A percentile compares a stretch with the other conserved stretches of the same genome.
These are phyloP conservation scores for Morpho helenor DNA, from an alignment of 2,888 invertebrate genomes.

Conservation along the genomic window DNA sequence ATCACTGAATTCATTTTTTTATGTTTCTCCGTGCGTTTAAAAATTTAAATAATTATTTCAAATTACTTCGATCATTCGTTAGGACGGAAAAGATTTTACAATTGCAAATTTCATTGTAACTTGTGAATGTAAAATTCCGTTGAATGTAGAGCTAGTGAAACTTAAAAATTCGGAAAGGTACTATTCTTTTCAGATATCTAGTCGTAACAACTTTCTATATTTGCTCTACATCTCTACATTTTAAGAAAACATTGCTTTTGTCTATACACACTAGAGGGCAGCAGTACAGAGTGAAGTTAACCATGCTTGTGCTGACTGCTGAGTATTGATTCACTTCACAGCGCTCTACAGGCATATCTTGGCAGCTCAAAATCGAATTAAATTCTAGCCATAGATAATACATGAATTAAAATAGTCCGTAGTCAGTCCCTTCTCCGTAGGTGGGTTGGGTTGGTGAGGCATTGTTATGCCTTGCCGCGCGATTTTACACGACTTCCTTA, in stretches of 20 bases:
- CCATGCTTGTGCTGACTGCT: slow-evolving; percentile 1
- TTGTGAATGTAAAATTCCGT: too few species aligned
- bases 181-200: too few species aligned
- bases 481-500: slow-evolving; percentile 29
- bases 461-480: slow-evolving; percentile 34
- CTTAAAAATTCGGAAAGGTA: too few species aligned
- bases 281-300: slow-evolving; percentile 9
- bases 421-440: slow-evolving; percentile 21
- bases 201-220: too few species aligned
- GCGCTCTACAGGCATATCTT: slow-evolving; percentile 1
- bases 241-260: not conserved
- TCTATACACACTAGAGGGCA: slow-evolving; percentile 10
- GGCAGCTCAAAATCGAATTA: slow-evolving; percentile 17
- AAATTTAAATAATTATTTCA: too few species aligned
- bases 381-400: slow-evolving; percentile 14
- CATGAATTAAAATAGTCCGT: slow-evolving; percentile 10
- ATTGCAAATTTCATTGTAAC: too few species aligned
- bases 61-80: too few species aligned
- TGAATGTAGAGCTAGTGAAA: too few species aligned
- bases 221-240: too few species aligned
- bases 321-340: slow-evolving; percentile 14
- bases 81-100: too few species aligned
- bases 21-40: too few species aligned
- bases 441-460: slow-evolving; percentile 32
- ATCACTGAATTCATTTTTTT: too few species aligned